These are phyloP conservation scores for Mustela nigripes DNA, from an alignment of 2,113 vertebrate genomes.

Conservation along the genomic window DNA sequence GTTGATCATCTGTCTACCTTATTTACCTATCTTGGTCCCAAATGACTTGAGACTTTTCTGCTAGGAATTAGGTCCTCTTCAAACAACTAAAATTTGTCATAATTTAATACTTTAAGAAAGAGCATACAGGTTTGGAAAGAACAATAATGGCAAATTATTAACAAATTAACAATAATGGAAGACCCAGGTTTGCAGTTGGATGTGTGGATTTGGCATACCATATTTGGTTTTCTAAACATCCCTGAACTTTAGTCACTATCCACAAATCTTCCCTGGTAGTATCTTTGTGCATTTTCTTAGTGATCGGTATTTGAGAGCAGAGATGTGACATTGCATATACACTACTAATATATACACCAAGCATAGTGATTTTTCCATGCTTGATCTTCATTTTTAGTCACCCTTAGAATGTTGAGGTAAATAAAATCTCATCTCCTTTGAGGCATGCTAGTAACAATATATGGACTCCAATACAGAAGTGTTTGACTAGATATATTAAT, in stretches of 20 bases:
- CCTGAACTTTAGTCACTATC: neutral
- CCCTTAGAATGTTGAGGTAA: neutral
- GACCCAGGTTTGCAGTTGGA: neutral
- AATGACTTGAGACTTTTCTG: slow-evolving; percentile 22
- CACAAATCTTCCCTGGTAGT: neutral
- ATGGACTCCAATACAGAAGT: neutral
- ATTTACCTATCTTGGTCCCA: slow-evolving; percentile 1
- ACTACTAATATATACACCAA: neutral
- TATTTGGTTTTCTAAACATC: slow-evolving; percentile 28
- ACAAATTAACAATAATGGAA: neutral
- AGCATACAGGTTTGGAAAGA: slow-evolving; percentile 36
- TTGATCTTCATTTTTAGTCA: slow-evolving; percentile 28
- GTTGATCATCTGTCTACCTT: neutral
- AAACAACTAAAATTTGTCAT: slow-evolving; percentile 30
- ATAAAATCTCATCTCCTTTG: slow-evolving; percentile 53
- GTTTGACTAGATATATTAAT: neutral
- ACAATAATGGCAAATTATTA: neutral
- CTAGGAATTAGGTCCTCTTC: slow-evolving; percentile 55
- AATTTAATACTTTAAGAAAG: slow-evolving; percentile 39
- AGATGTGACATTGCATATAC: neutral
- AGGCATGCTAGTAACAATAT: neutral
- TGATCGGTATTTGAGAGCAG: slow-evolving; percentile 50
- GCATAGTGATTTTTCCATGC: neutral
- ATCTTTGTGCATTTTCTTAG: slow-evolving; percentile 39
- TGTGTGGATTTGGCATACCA: neutral